Conservation (phyloP, 2,113 vertebrate species). For the Oryzias javanicus region DNA sequence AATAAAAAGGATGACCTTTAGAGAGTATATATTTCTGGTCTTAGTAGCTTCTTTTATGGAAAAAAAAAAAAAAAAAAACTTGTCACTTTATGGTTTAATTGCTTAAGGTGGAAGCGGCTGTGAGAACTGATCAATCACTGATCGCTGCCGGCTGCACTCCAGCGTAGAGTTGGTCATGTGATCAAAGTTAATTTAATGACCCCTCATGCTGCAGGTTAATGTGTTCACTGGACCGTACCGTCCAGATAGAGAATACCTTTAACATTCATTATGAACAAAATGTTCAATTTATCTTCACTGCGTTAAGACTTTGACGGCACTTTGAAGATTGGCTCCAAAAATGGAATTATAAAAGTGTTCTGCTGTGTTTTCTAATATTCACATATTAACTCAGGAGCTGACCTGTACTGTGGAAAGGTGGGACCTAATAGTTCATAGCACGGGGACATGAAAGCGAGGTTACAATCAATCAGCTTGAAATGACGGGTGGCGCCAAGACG, state of each 20-base stretch:
- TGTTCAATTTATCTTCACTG: slow-evolving; percentile 46
- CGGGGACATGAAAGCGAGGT: slow-evolving; percentile 26
- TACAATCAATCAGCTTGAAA: slow-evolving; percentile 24
- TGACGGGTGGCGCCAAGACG: slow-evolving; percentile 24
- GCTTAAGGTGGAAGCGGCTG: neutral
- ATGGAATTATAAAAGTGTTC: slow-evolving; percentile 40
- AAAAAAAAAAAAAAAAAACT: too few species aligned
- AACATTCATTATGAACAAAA: slow-evolving; percentile 47
- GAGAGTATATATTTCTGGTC: too few species aligned
- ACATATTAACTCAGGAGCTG: slow-evolving; percentile 32
- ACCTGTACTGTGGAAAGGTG: slow-evolving; percentile 21
- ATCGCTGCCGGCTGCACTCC: slow-evolving; percentile 9
- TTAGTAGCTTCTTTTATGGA: too few species aligned
- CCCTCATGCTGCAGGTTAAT: slow-evolving; percentile 50
- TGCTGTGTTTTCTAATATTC: slow-evolving; percentile 50
- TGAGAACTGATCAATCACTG: slow-evolving; percentile 15
- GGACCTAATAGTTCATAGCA: slow-evolving; percentile 29
- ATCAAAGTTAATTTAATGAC: slow-evolving; percentile 50
- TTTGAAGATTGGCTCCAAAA: slow-evolving; percentile 52
- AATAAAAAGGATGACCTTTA: too few species aligned
- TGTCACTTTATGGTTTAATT: neutral
- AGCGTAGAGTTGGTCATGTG: slow-evolving; percentile 28
- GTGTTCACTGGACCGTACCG: slow-evolving; percentile 54
- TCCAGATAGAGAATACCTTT: slow-evolving; percentile 51
- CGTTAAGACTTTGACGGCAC: slow-evolving; percentile 50